A percentile compares a stretch with the other conserved stretches of the same genome.
phyloP scores from a whole-genome alignment of 2,888 invertebrate species.

The Oeneis ivallda region DNA sequence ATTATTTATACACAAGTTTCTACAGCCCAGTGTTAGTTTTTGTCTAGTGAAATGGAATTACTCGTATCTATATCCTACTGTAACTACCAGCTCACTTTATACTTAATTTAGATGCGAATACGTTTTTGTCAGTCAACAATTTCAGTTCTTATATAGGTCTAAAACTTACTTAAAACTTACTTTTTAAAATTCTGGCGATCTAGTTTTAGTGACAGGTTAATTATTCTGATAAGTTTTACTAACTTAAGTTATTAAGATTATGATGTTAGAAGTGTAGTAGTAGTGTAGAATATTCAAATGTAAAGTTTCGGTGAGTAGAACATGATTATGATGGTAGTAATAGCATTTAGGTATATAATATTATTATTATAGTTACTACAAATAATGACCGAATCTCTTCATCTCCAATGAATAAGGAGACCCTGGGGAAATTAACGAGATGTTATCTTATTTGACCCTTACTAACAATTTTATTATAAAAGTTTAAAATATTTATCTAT shows the following conservation, averaged over 20 bases:
- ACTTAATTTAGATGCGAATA: slow-evolving; percentile 7
- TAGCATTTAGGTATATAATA: no score
- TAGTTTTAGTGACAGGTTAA: neutral
- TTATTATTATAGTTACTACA: no score
- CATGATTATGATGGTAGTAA: no score
- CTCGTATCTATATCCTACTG: neutral
- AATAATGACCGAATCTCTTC: no score
- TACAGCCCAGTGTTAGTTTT: neutral
- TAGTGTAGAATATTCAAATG: no score
- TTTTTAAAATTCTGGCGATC: neutral
- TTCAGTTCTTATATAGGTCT: neutral
- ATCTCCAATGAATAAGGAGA: no score
- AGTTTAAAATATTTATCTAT: no score
- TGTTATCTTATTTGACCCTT: no score
- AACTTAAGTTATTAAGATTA: no score
- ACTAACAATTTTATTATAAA: no score
- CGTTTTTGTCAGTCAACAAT: slow-evolving; percentile 7
- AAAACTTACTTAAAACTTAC: neutral
- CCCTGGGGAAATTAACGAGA: no score
- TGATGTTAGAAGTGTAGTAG: no score
- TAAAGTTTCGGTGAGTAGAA: neutral
- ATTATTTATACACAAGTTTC: neutral
- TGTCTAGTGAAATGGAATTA: neutral
- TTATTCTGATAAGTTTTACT: neutral
- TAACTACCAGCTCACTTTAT: neutral